Evolutionary conservation across 2,888 invertebrate genomes (phyloP).

Genomic region (Syritta pipiens): DNA sequence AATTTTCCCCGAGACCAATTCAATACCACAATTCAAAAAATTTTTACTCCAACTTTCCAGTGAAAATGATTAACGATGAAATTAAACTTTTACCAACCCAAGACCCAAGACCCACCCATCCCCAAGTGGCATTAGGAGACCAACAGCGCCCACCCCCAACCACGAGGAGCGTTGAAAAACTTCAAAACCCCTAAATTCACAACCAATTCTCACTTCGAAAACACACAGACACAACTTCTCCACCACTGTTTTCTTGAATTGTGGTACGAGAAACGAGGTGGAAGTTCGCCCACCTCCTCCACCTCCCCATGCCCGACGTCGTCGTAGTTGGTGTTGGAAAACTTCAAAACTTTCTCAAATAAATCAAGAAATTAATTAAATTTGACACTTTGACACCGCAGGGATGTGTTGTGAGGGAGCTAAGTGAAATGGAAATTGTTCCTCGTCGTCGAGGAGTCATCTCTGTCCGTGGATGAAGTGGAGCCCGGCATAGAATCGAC

Average conservation of each 20-base stretch:
- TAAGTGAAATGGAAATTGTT: constrained; percentile 45
- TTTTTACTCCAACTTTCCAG: constrained; percentile 47
- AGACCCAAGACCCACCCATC: neutral
- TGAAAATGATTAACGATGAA: constrained; percentile 66
- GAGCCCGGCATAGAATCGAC: constrained; percentile 13
- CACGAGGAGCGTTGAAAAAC: constrained; percentile 26
- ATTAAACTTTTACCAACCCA: constrained; percentile 51
- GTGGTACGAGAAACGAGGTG: constrained; percentile 31
- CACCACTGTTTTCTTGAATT: constrained; percentile 41
- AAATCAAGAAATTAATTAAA: constrained; percentile 79
- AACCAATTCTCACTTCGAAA: constrained; percentile 56
- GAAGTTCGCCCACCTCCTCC: no score
- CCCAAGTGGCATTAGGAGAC: neutral
- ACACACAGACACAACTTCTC: constrained; percentile 30
- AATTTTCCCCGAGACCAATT: constrained; percentile 35
- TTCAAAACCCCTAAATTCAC: constrained; percentile 55
- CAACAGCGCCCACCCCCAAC: neutral
- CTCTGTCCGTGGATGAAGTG: constrained; percentile 19
- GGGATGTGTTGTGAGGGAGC: constrained; percentile 22
- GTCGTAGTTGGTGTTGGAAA: constrained; percentile 39
- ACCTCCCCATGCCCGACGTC: no score
- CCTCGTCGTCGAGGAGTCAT: constrained; percentile 16
- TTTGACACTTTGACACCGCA: constrained; percentile 74
- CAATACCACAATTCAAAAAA: constrained; percentile 60
- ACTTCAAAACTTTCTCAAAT: constrained; percentile 75